A percentile compares a stretch with the other conserved stretches of the same genome.
Conservation (phyloP, 2,888 invertebrate species). For the Mylabris sibirica region DNA sequence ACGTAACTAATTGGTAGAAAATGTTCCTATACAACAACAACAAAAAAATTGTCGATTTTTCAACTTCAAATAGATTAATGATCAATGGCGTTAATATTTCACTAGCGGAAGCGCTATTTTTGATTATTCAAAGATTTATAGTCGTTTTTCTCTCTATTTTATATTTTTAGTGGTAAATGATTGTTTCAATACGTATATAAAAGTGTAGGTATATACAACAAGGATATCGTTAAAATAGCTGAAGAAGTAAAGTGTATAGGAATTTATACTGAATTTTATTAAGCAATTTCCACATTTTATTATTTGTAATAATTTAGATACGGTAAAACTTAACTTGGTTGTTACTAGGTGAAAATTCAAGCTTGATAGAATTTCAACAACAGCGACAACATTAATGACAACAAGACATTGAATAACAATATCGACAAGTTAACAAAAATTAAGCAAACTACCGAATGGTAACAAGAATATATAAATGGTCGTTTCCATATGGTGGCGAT, state of each 20-base stretch:
- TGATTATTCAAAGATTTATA: too few relatives aligned
- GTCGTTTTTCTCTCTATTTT: too few relatives aligned
- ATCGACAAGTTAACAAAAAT: slow-evolving; percentile 17
- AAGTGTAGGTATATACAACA: background rate
- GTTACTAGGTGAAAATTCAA: slow-evolving; percentile 13
- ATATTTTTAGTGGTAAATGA: too few relatives aligned
- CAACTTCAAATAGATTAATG: slow-evolving; percentile 17
- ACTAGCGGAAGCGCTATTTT: background rate
- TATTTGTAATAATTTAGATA: background rate
- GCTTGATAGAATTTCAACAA: slow-evolving; percentile 14
- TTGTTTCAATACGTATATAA: too few relatives aligned
- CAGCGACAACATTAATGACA: background rate
- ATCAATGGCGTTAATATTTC: too few relatives aligned
- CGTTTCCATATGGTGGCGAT: slow-evolving; percentile 1
- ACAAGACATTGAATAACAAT: slow-evolving; percentile 13
- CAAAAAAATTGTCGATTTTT: too few relatives aligned
- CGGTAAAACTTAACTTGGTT: background rate
- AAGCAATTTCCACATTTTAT: background rate
- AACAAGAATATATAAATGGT: slow-evolving; percentile 24
- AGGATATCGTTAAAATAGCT: background rate
- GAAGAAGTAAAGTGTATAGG: background rate
- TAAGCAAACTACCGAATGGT: slow-evolving; percentile 22
- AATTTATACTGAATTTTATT: background rate
- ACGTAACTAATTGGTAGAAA: too few relatives aligned
- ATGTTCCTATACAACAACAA: too few relatives aligned